phyloP scores from a whole-genome alignment of 2,888 invertebrate species.

The Thymelicus sylvestris region DNA sequence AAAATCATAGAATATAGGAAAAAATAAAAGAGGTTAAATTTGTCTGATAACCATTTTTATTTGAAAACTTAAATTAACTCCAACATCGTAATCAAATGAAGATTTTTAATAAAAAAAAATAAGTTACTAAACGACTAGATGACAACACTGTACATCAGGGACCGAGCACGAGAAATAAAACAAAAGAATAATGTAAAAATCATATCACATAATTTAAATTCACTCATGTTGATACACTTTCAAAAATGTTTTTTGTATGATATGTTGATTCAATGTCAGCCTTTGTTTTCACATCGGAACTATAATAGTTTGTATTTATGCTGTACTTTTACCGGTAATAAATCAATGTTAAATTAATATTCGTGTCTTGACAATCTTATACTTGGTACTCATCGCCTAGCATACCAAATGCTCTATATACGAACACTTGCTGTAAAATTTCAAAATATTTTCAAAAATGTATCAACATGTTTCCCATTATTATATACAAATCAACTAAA shows the following conservation, averaged over 20 bases:
- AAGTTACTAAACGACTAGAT: constrained; percentile 80
- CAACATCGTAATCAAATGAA: constrained; percentile 67
- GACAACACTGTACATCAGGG: constrained; percentile 65
- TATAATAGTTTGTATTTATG: no score
- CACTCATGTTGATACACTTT: constrained; percentile 48
- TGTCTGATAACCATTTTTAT: constrained; percentile 72
- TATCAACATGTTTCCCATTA: constrained; percentile 41
- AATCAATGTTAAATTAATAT: no score
- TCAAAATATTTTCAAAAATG: constrained; percentile 40
- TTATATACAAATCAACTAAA: constrained; percentile 50
- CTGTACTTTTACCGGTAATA: no score
- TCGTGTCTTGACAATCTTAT: no score
- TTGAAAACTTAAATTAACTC: constrained; percentile 76
- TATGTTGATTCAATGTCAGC: no score
- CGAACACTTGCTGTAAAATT: background rate
- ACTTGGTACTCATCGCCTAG: no score
- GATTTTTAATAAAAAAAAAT: constrained; percentile 60
- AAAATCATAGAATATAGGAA: no score
- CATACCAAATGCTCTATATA: no score
- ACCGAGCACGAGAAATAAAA: constrained; percentile 56
- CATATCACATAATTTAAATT: constrained; percentile 54
- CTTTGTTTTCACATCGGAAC: no score
- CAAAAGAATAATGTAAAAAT: constrained; percentile 48
- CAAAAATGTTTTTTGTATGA: constrained; percentile 24
- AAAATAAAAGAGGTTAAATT: constrained; percentile 46